phyloP scores from a whole-genome alignment of 2,113 vertebrate genomes.

The Xenopus borealis region DNA sequence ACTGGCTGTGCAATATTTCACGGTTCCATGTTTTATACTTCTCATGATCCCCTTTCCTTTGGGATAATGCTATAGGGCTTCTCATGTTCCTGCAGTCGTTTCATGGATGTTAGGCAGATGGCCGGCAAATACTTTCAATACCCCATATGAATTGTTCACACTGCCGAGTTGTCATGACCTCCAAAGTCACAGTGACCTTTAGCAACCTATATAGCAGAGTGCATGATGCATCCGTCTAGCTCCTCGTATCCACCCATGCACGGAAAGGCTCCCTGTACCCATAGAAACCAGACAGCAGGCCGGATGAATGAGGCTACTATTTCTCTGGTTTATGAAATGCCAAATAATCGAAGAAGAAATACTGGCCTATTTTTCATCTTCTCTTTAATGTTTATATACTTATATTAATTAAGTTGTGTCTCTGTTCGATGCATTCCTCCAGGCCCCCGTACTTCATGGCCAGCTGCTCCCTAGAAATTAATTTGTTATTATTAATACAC shows the following conservation, averaged over 20 bases:
- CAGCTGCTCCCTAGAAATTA: no score
- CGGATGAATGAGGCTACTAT: conserved; percentile 27
- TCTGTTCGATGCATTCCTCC: no score
- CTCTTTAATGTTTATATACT: background rate
- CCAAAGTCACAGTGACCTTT: conserved; percentile 54
- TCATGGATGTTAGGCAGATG: conserved; percentile 52
- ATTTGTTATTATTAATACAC: no score
- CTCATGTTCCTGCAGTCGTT: conserved; percentile 18
- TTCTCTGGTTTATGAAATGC: conserved; percentile 36
- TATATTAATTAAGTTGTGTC: no score
- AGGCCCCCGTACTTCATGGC: no score
- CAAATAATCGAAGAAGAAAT: background rate
- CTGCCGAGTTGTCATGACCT: conserved; percentile 47
- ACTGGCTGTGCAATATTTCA: conserved; percentile 5
- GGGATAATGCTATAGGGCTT: conserved; percentile 47
- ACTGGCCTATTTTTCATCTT: conserved; percentile 2
- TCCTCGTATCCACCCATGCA: conserved; percentile 23
- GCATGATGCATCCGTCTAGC: conserved; percentile 45
- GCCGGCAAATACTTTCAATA: conserved; percentile 45
- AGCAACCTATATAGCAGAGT: conserved; percentile 46
- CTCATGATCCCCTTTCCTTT: conserved; percentile 36
- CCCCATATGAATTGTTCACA: conserved; percentile 48
- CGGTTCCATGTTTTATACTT: conserved; percentile 44
- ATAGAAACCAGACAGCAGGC: conserved; percentile 42
- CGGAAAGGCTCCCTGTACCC: conserved; percentile 30